Evolutionary conservation across 1,140 invertebrate genomes (phyloP).

Genomic region (Semibalanus balanoides): DNA sequence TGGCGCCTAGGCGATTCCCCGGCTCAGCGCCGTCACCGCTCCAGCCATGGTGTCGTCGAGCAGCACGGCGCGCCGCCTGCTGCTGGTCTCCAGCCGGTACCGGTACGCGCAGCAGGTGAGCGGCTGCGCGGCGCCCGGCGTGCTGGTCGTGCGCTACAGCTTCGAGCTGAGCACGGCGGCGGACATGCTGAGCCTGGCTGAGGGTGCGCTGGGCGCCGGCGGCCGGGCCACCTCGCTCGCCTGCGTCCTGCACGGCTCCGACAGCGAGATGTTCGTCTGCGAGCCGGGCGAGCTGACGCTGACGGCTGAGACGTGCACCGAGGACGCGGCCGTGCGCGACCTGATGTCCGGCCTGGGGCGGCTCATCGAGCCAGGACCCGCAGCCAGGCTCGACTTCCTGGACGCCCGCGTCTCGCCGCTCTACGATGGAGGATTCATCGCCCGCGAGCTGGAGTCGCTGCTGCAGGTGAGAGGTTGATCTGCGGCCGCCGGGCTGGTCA

Average conservation of each 20-base stretch:
- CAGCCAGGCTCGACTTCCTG: slow-evolving; percentile 30
- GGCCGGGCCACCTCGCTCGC: slow-evolving; percentile 31
- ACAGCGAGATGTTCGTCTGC: slow-evolving; percentile 30
- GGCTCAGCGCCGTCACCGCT: too few relatives aligned
- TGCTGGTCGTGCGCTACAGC: neutral
- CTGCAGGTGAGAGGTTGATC: slow-evolving; percentile 19
- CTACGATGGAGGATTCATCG: slow-evolving; percentile 23
- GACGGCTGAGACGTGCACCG: slow-evolving; percentile 12
- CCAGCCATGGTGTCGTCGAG: neutral
- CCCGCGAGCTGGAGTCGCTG: slow-evolving; percentile 25
- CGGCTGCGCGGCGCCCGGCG: neutral
- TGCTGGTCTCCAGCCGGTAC: slow-evolving; percentile 4
- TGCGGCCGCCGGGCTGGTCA: too few relatives aligned
- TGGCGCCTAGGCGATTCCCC: too few relatives aligned
- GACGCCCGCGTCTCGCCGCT: slow-evolving; percentile 27
- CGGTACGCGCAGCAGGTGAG: neutral
- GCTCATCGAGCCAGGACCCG: slow-evolving; percentile 21
- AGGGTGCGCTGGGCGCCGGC: slow-evolving; percentile 21
- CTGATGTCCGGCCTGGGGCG: slow-evolving; percentile 22
- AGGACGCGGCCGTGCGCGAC: slow-evolving; percentile 29
- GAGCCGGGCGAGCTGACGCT: slow-evolving; percentile 26
- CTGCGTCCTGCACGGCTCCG: slow-evolving; percentile 31
- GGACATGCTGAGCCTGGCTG: neutral
- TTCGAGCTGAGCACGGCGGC: neutral
- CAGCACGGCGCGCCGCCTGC: neutral